Conservation (phyloP, 2,113 vertebrate species). For the Syngnathus typhle region DNA sequence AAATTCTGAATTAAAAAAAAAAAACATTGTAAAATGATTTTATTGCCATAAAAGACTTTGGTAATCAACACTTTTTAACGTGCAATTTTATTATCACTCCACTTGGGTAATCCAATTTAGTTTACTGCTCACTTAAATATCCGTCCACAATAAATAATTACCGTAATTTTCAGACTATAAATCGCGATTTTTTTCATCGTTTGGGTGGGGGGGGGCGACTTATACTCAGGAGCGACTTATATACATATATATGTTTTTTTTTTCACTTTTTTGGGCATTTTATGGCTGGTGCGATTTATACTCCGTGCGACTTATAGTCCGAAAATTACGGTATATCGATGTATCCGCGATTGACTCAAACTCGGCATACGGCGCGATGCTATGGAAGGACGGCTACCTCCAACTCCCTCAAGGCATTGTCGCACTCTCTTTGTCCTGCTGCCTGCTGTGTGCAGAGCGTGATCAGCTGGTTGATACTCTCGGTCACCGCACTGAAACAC, state of each 20-base stretch:
- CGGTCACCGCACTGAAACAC: slow-evolving; percentile 90
- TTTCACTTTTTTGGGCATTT: too few relatives aligned
- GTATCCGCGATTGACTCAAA: background rate
- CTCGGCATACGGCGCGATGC: slow-evolving; percentile 16
- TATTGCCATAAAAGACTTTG: slow-evolving; percentile 7
- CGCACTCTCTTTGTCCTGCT: slow-evolving; percentile 96
- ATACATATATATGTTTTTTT: too few relatives aligned
- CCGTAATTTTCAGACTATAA: too few relatives aligned
- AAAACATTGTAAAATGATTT: slow-evolving; percentile 16
- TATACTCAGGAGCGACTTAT: too few relatives aligned
- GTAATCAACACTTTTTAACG: slow-evolving; percentile 6
- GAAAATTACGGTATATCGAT: too few relatives aligned
- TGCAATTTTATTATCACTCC: slow-evolving; percentile 1
- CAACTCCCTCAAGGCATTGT: slow-evolving; percentile 92
- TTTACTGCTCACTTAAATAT: slow-evolving; percentile 9
- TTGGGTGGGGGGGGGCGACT: too few relatives aligned
- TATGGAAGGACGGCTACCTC: slow-evolving; percentile 74
- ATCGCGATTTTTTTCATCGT: too few relatives aligned
- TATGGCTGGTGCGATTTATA: too few relatives aligned
- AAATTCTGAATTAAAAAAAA: slow-evolving; percentile 13
- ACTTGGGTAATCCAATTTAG: slow-evolving; percentile 1
- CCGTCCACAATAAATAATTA: slow-evolving; percentile 8
- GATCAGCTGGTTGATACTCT: slow-evolving; percentile 98
- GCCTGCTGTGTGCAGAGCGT: slow-evolving; percentile 97
- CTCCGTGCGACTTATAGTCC: too few relatives aligned